Base-by-base conservation (phyloP, 53 echinoderm and acorn worm species). In the Holothuria leucospilota region DNA sequence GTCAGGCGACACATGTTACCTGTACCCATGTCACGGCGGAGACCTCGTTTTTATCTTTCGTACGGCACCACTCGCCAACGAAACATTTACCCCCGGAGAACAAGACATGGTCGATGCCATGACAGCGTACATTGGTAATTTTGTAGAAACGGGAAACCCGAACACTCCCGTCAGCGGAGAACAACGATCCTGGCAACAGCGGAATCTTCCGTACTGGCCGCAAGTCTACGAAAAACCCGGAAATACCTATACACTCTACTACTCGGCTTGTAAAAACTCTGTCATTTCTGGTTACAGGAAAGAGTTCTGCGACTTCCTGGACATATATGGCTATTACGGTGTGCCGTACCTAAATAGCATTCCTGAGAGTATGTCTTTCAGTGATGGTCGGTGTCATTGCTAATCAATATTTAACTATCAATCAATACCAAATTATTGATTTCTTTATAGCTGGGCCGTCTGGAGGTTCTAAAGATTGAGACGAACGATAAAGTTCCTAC, bases 101-200 rank as follows among this genome's bases (percentile, higher is more conserved):
- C 74, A 73, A 39, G 46, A 73, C 10, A 73, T 73, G 74, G 46
- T 73, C 39, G 74, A 42, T 29, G 74, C 39, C 18, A 73, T 73
- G 74, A 73, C 39, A 46, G 74, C 74, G 10, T 73, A 73, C 46
- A 73, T 73, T 73, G 74, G 74, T 42, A 73, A 73, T 42, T 73
- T 73, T 41, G 74, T 73, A n/a, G 29, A 41, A 23, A 73, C 74
- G 0, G 74, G 74, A 10, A 73, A 73, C n/a, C 74, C 74, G 1
- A 73, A 73, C 46, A 73, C 39, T 20, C 74, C 74, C 0, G 39
- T 42, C 4, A 41, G 42, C 38, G 42, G 38, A 23, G 46, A 42
- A 4, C 38, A 24, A 14, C 10, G 46, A 20, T 6, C 15, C 5
- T 41, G 39, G 46, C 74, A 73, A 41, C 39, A 34, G 18, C 13